Evolutionary conservation across 2,797 vertebrate species (phyloP).

Genomic region (Sebastes elongatus): DNA sequence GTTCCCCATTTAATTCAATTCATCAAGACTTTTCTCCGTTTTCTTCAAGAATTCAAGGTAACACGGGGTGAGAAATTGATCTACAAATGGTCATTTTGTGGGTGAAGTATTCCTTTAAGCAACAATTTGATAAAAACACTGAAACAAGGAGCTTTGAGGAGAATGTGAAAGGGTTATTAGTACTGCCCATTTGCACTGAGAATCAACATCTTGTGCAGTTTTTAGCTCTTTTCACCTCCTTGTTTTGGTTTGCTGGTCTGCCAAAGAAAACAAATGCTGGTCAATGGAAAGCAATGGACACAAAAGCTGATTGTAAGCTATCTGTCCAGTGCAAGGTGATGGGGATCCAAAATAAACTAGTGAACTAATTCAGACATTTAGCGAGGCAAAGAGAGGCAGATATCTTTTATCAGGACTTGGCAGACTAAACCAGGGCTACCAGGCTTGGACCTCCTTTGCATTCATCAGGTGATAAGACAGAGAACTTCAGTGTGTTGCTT

Average conservation of each 20-base stretch:
- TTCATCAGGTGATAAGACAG: not conserved
- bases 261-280: not conserved
- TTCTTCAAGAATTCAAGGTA: not conserved
- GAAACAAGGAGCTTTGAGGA: not conserved
- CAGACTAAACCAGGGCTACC: not conserved
- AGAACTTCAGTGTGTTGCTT: not conserved
- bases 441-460: not conserved
- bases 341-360: not conserved
- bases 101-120: not conserved
- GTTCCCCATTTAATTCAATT: not conserved
- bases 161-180: not conserved
- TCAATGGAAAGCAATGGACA: not conserved
- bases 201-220: not conserved
- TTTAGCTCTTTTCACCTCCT: not conserved
- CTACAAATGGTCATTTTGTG: not conserved
- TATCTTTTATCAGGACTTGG: not conserved
- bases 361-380: not conserved
- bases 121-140: not conserved
- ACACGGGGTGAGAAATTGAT: not conserved
- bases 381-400: not conserved
- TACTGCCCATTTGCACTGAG: not conserved
- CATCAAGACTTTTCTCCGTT: not conserved
- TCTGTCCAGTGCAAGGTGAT: not conserved
- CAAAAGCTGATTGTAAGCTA: not conserved
- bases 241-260: slow-evolving; percentile 3